Conservation (phyloP, 2,797 vertebrate genomes). For the Fistularia commersonii region DNA sequence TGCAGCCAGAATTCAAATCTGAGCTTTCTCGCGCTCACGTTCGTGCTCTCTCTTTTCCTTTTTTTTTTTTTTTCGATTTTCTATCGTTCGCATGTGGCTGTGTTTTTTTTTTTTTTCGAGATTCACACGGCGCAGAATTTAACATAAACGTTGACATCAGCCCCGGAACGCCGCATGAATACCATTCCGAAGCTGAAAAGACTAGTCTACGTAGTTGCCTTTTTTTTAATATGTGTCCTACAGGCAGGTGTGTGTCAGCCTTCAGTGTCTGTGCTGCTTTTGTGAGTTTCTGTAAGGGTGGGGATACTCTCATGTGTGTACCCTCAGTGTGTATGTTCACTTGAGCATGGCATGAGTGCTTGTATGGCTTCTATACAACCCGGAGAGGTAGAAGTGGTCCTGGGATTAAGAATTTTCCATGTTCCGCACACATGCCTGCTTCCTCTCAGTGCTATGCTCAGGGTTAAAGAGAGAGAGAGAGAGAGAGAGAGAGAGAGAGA, state of each 20-base stretch:
- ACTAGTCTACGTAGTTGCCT: not conserved
- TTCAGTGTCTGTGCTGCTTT: slow-evolving; percentile 17
- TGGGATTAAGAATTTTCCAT: slow-evolving; percentile 57
- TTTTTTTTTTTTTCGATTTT: too few species aligned
- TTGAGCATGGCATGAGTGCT: slow-evolving; percentile 39
- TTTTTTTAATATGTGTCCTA: slow-evolving; percentile 5
- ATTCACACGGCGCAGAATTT: too few species aligned
- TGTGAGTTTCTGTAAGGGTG: slow-evolving; percentile 25
- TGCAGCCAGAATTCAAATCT: too few species aligned
- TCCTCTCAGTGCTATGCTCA: slow-evolving; percentile 27
- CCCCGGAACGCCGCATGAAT: not conserved
- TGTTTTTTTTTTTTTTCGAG: too few species aligned
- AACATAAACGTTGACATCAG: too few species aligned
- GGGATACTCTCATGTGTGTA: slow-evolving; percentile 26
- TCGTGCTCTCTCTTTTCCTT: too few species aligned
- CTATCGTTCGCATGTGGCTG: too few species aligned
- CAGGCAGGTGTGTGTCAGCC: slow-evolving; percentile 14
- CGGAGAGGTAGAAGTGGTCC: slow-evolving; percentile 29
- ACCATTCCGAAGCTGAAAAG: not conserved
- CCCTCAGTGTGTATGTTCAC: slow-evolving; percentile 41
- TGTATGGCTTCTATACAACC: slow-evolving; percentile 29
- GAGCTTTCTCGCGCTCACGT: too few species aligned
- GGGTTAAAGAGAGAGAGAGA: not conserved
- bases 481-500: not conserved
- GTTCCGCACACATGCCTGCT: slow-evolving; percentile 45